phyloP scores from a whole-genome alignment of 2,797 vertebrate genomes.

The Artibeus jamaicensis region DNA sequence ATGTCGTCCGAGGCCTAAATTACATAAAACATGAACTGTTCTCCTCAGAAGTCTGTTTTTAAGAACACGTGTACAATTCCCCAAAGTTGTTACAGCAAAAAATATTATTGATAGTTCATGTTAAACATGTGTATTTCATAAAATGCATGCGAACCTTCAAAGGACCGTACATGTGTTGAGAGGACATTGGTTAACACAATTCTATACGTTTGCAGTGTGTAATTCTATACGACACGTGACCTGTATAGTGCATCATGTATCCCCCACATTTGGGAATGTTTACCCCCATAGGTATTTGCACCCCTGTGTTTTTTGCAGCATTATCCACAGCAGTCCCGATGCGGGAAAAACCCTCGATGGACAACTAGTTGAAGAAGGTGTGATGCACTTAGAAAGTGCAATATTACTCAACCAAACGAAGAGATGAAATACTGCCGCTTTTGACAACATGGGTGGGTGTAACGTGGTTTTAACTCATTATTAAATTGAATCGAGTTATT shows the following conservation, averaged over 20 bases:
- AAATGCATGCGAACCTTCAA: background rate
- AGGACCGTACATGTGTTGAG: background rate
- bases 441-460: background rate
- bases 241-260: too few relatives aligned
- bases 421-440: background rate
- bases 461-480: background rate
- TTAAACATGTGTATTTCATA: background rate
- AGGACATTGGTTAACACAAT: background rate
- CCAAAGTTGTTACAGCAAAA: background rate
- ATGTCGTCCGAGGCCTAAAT: background rate
- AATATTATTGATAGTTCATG: background rate
- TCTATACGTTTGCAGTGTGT: background rate
- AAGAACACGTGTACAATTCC: background rate
- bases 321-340: background rate
- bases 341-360: background rate
- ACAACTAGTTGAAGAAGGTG: background rate
- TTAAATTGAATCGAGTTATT: background rate
- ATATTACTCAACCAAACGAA: too few relatives aligned
- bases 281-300: background rate
- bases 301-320: too few relatives aligned
- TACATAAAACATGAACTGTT: accelerated
- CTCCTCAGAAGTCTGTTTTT: background rate
- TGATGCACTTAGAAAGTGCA: too few relatives aligned
- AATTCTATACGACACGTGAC: background rate
- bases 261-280: background rate